Percentiles rank a stretch among this genome's conserved stretches.
phyloP scores from a whole-genome alignment of 2,888 invertebrate species.

The Ophion ellenae region DNA sequence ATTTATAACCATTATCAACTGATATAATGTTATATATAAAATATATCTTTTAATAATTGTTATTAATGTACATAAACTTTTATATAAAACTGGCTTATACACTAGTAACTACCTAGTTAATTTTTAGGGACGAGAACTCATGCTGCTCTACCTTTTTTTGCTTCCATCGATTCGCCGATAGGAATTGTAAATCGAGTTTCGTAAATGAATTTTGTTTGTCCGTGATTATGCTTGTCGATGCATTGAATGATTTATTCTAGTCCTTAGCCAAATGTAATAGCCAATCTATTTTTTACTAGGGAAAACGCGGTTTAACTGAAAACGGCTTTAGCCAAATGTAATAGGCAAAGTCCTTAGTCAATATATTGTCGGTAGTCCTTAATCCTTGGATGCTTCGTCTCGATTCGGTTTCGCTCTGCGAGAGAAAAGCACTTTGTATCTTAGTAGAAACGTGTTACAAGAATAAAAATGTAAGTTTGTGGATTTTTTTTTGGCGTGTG shows the following conservation, averaged over 20 bases:
- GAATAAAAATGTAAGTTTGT: background rate
- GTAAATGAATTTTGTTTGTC: background rate
- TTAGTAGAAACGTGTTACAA: constrained; percentile 2
- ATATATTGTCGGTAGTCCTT: background rate
- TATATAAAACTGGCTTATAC: too few relatives aligned
- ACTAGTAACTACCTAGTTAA: too few relatives aligned
- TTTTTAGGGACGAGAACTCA: too few relatives aligned
- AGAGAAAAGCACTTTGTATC: background rate
- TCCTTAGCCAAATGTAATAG: constrained; percentile 15
- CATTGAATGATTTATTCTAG: constrained; percentile 49
- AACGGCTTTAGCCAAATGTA: too few relatives aligned
- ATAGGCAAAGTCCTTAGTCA: background rate
- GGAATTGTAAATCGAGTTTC: background rate
- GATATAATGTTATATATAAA: too few relatives aligned
- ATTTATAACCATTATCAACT: too few relatives aligned
- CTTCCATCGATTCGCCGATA: background rate
- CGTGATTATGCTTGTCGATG: constrained; percentile 10
- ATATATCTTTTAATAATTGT: too few relatives aligned
- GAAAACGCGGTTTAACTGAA: too few relatives aligned
- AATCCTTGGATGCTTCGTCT: background rate
- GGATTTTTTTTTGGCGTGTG: too few relatives aligned
- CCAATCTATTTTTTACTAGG: too few relatives aligned
- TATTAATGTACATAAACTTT: too few relatives aligned
- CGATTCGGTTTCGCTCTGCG: background rate
- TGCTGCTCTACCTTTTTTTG: too few relatives aligned